These are phyloP conservation scores for Polyommatus iphigenia DNA, from an alignment of 2,888 invertebrate species.

Conservation along the genomic window DNA sequence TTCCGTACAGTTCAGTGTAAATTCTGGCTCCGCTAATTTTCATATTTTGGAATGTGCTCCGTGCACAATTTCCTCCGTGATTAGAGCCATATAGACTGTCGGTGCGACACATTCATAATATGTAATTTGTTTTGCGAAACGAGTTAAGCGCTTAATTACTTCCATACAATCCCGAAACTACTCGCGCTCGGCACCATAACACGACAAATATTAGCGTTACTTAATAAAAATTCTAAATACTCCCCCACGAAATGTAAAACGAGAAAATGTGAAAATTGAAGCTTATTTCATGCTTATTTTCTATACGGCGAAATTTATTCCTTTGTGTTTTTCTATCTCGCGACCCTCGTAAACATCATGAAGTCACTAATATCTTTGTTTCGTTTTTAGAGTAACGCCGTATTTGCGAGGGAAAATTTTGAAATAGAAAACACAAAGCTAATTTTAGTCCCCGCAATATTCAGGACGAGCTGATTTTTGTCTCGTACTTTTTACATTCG, in stretches of 20 bases:
- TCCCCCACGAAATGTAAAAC: not conserved
- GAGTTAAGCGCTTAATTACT: slow-evolving; percentile 21
- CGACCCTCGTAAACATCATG: slow-evolving; percentile 18
- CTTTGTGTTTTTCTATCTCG: slow-evolving; percentile 10
- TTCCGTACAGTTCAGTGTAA: not conserved
- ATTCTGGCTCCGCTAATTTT: not conserved
- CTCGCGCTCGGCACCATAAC: not conserved
- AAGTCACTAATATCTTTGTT: slow-evolving; percentile 5
- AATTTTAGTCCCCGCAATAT: slow-evolving; percentile 1
- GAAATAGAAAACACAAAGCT: slow-evolving; percentile 2
- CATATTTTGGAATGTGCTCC: not conserved
- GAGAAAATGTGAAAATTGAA: slow-evolving; percentile 1
- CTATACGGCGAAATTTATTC: slow-evolving; percentile 11
- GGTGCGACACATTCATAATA: slow-evolving; percentile 16
- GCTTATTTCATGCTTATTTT: slow-evolving; percentile 4
- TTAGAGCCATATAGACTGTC: slow-evolving; percentile 13
- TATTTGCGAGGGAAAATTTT: not conserved
- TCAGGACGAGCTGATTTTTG: not conserved
- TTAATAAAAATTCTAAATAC: not conserved
- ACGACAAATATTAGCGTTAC: not conserved
- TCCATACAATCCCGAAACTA: not conserved
- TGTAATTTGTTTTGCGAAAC: slow-evolving; percentile 13
- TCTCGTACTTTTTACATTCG: not conserved
- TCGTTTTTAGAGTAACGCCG: not conserved
- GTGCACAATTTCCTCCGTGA: not conserved